These are phyloP conservation scores for Dasypogon diadema DNA, from an alignment of 2,888 invertebrate species.

Conservation along the genomic window DNA sequence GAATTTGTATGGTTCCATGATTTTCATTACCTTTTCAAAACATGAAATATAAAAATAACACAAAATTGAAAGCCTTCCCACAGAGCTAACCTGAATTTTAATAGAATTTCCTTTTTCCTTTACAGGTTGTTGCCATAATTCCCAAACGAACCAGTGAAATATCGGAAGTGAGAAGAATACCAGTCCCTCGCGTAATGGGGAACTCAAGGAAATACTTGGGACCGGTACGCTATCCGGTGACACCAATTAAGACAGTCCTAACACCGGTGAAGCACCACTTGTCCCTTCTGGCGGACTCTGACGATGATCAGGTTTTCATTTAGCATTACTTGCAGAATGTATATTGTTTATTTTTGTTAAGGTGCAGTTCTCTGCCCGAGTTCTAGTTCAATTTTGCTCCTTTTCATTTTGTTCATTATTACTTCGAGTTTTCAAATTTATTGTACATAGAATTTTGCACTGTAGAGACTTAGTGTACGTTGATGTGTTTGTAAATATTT, in stretches of 20 bases:
- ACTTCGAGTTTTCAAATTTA: neutral
- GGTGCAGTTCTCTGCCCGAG: neutral
- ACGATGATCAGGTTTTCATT: constrained; percentile 77
- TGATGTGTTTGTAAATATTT: constrained; percentile 11
- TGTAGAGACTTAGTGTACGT: neutral
- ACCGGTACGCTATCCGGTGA: constrained; percentile 75
- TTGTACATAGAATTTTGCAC: constrained; percentile 15
- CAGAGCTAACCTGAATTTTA: too few relatives aligned
- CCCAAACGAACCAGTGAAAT: constrained; percentile 54
- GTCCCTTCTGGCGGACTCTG: constrained; percentile 65
- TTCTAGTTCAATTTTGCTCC: neutral
- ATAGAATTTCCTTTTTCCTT: neutral
- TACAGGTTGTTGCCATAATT: constrained; percentile 57
- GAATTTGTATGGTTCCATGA: too few relatives aligned
- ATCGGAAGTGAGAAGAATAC: constrained; percentile 63
- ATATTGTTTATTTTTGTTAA: neutral
- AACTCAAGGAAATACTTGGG: constrained; percentile 74
- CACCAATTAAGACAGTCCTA: constrained; percentile 69
- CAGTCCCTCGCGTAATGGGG: constrained; percentile 73
- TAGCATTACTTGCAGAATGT: constrained; percentile 59
- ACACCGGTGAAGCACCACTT: constrained; percentile 54
- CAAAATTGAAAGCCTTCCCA: too few relatives aligned
- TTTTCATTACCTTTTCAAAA: too few relatives aligned
- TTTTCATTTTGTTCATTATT: constrained; percentile 19
- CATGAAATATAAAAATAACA: too few relatives aligned